Evolutionary conservation across 2,888 invertebrate genomes (phyloP).

Genomic region (Leptopterna dolabrata): DNA sequence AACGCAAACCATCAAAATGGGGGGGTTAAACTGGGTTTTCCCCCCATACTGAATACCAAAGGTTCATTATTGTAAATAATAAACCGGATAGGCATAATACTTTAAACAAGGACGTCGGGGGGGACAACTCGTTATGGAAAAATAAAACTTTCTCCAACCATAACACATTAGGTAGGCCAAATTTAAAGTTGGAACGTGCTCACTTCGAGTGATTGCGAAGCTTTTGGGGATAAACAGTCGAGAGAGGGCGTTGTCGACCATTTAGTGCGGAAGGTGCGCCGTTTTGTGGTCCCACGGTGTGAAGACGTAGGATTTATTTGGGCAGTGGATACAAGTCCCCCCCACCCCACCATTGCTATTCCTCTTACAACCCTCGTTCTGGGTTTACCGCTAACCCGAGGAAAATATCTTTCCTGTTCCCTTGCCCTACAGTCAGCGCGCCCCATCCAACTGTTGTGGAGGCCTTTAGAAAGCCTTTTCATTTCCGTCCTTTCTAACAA

Average conservation of each 20-base stretch:
- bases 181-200: no score
- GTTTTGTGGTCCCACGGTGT: conserved; percentile 7
- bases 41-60: no score
- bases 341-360: background rate
- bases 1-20: no score
- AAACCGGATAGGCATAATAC: no score
- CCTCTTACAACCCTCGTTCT: background rate
- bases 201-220: no score
- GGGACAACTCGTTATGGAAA: no score
- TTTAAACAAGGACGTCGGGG: no score
- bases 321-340: background rate
- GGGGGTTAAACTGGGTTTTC: no score
- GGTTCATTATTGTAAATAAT: no score
- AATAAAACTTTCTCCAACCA: no score
- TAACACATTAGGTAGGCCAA: no score
- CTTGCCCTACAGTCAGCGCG: background rate
- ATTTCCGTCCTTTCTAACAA: background rate
- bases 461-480: background rate
- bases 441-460: background rate
- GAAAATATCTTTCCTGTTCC: background rate
- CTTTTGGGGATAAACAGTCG: background rate
- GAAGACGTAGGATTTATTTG: conserved; percentile 30
- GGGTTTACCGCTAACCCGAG: background rate
- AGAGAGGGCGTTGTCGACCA: background rate
- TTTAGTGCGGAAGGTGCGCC: conserved; percentile 9